A percentile compares a stretch with the other conserved stretches of the same genome.
phyloP scores from a whole-genome alignment of 2,888 invertebrate genomes.

The Doris montereyensis region DNA sequence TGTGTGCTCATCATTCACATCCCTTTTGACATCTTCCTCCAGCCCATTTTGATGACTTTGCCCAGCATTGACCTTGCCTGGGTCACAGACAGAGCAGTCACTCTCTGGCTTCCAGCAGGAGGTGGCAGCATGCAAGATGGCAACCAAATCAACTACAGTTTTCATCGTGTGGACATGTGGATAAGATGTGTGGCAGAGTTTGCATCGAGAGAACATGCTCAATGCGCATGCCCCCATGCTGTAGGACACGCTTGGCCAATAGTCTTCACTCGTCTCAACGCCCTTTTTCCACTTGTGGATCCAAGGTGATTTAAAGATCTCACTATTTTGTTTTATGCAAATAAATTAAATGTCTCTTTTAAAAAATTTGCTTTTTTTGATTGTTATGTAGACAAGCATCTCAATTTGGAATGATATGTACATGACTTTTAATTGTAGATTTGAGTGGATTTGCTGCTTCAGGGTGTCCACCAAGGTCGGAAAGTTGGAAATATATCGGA shows the following conservation, averaged over 20 bases:
- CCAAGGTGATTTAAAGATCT: constrained; percentile 74
- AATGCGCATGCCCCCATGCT: constrained; percentile 87
- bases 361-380: too few relatives aligned
- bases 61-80: constrained; percentile 88
- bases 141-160: constrained; percentile 55
- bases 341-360: too few relatives aligned
- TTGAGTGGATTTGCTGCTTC: too few relatives aligned
- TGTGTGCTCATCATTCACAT: neutral
- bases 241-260: constrained; percentile 96
- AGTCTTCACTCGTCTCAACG: constrained; percentile 90
- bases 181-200: constrained; percentile 86
- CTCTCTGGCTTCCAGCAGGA: constrained; percentile 80
- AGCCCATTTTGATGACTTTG: constrained; percentile 84
- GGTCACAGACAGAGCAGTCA: constrained; percentile 91
- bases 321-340: too few relatives aligned
- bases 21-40: constrained; percentile 4
- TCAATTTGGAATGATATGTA: too few relatives aligned
- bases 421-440: too few relatives aligned
- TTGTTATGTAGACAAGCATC: too few relatives aligned
- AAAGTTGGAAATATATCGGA: too few relatives aligned
- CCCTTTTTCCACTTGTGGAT: constrained; percentile 93
- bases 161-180: constrained; percentile 70
- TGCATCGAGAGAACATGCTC: constrained; percentile 86
- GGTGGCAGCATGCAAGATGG: constrained; percentile 56
- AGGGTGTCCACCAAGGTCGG: too few relatives aligned